A percentile compares a stretch with the other conserved stretches of the same genome.
Evolutionary conservation across 2,113 vertebrate genomes (phyloP).

Genomic region (Corythaixoides concolor): DNA sequence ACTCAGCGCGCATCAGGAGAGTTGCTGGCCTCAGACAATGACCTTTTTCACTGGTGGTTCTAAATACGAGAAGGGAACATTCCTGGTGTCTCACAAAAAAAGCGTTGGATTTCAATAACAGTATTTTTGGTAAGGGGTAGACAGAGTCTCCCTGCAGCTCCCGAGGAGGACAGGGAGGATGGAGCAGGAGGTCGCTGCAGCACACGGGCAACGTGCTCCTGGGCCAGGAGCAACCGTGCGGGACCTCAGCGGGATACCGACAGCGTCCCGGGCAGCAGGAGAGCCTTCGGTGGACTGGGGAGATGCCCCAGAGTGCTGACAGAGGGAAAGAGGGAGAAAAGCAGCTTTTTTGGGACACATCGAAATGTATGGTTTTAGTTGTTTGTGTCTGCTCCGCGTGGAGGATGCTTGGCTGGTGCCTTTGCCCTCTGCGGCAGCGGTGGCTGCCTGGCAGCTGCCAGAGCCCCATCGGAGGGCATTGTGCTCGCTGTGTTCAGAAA

Average conservation of each 20-base stretch:
- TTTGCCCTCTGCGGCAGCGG: background rate
- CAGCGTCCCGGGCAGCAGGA: background rate
- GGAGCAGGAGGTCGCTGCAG: too few relatives aligned
- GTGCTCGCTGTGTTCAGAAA: background rate
- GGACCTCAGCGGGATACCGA: background rate
- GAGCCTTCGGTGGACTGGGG: rapidly evolving
- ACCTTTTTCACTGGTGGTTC: background rate
- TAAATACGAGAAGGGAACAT: background rate
- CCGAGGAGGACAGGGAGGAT: too few relatives aligned
- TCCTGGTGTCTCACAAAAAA: background rate
- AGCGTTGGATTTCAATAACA: rapidly evolving
- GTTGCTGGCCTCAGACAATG: background rate
- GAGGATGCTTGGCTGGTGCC: background rate
- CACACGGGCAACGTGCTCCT: background rate
- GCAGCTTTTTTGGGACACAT: rapidly evolving
- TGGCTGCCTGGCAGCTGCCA: background rate
- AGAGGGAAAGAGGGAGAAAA: too few relatives aligned
- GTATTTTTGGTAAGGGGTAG: background rate
- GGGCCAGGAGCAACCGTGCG: rapidly evolving
- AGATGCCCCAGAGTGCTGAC: background rate
- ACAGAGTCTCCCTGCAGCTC: background rate
- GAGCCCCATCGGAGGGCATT: background rate
- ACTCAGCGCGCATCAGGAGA: rapidly evolving
- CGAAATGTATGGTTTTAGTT: rapidly evolving
- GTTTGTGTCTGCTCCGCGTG: rapidly evolving